These are phyloP conservation scores for Nephrotoma flavescens DNA, from an alignment of 2,888 invertebrate genomes.

Conservation along the genomic window DNA sequence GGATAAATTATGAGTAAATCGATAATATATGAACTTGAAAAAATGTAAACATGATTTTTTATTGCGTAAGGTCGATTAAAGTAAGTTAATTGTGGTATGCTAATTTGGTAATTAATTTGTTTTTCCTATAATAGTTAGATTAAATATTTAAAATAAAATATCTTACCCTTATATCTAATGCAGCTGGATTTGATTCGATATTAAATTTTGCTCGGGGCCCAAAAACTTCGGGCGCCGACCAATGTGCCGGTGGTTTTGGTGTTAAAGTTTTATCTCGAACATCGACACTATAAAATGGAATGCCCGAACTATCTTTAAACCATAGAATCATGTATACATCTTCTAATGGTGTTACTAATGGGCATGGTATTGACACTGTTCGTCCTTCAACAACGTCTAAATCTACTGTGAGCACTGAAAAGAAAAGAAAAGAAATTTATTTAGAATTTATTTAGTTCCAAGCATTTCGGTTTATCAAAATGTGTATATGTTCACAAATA, in stretches of 20 bases:
- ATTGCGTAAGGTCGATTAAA: too few species aligned
- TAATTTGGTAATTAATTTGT: too few species aligned
- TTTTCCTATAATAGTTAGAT: too few species aligned
- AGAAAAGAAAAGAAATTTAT: background rate
- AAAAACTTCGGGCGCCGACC: conserved; percentile 74
- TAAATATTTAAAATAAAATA: background rate
- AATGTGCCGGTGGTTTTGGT: conserved; percentile 62
- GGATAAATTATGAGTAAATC: background rate
- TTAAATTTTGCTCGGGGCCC: conserved; percentile 75
- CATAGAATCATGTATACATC: conserved; percentile 86
- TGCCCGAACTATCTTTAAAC: conserved; percentile 77
- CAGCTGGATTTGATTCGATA: conserved; percentile 63
- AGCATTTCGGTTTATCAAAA: too few species aligned
- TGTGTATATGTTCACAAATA: too few species aligned
- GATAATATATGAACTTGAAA: background rate
- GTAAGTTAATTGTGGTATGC: too few species aligned
- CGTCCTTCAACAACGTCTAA: conserved; percentile 79
- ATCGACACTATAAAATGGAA: conserved; percentile 74
- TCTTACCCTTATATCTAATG: conserved; percentile 51
- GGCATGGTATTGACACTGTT: conserved; percentile 75
- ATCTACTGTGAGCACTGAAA: conserved; percentile 56
- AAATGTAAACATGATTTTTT: background rate
- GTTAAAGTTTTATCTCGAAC: conserved; percentile 69
- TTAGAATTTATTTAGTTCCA: background rate
- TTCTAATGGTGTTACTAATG: conserved; percentile 70